Conservation (phyloP, 2,113 vertebrate species). For the Podarcis cretensis region DNA sequence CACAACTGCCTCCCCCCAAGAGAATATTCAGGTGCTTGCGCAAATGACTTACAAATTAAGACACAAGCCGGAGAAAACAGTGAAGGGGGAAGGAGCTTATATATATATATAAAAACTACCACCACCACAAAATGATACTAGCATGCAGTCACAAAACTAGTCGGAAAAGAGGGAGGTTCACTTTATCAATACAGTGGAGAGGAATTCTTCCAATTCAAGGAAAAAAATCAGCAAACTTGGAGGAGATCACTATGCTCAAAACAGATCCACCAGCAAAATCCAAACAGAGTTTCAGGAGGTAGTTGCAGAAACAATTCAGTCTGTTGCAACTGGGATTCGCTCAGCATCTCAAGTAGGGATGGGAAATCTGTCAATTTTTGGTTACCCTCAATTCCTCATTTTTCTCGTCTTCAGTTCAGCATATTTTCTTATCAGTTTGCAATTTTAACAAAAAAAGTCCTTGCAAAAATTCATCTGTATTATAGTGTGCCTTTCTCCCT, state of each 20-base stretch:
- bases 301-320: constrained; percentile 1
- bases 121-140: rapidly evolving
- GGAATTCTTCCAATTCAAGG: constrained; percentile 65
- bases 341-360: background rate
- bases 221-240: constrained; percentile 39
- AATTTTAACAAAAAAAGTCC: too few relatives aligned
- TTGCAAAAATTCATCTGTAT: too few relatives aligned
- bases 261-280: constrained; percentile 18
- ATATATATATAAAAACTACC: background rate
- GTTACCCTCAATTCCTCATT: too few relatives aligned
- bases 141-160: constrained; percentile 39
- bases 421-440: too few relatives aligned
- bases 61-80: background rate
- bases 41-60: background rate
- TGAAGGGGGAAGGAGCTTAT: constrained; percentile 25
- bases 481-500: background rate
- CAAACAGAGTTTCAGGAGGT: background rate
- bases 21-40: background rate
- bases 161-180: background rate
- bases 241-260: background rate
- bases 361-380: too few relatives aligned
- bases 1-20: background rate
- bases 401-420: too few relatives aligned
- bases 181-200: background rate
- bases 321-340: background rate